Base-by-base conservation (phyloP, 2,113 vertebrate species). In the Misgurnus mizolepis region DNA sequence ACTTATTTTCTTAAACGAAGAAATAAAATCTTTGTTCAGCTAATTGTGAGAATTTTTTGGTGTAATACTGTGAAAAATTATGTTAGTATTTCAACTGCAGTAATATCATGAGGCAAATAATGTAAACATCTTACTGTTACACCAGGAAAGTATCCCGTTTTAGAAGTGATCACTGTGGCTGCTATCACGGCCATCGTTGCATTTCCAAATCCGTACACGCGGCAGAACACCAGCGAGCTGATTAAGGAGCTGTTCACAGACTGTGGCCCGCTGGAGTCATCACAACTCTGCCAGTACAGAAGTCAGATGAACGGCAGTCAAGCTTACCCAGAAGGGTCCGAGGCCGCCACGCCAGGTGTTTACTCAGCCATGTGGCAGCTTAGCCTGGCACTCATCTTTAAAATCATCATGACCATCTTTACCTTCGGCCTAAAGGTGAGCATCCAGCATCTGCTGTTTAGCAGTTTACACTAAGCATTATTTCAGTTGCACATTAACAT, bases 361-460 rank as follows among this genome's bases (percentile, higher is more conserved):
- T 99, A 99, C 88, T 94, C 96, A 3, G 97, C 97, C 84, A 99
- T 99, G 90, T 99, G 98, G 96, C 96, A 99, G 88, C 91, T 99
- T 18, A 97, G 96, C 87, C 91, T 99, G 88, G 97, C 98, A 0
- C 96, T 99, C 78, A 92, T 98, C 87, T 99, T 99, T 85, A 99
- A 99, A 89, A 98, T 99, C 89, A 95, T 99, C 88, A 98, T 99
- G 97, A 99, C 98, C 50, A 98, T 99, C 53, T 99, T 99, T 91
- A 99, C 98, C 41, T 99, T 99, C 45, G 98, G 98, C 70, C 95
- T 99, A 73, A 99, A 99, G 97, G 98, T 98, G 90, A 90, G 83
- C 69, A 62, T 5, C 45, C 27, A 10, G 39, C 11, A 7, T 3
- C 34, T 14, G 6, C 1, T 18, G 17, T 41, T 11, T n/a, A 22